Conservation (phyloP, 1,140 invertebrate genomes). For the Cotesia chilonis region DNA sequence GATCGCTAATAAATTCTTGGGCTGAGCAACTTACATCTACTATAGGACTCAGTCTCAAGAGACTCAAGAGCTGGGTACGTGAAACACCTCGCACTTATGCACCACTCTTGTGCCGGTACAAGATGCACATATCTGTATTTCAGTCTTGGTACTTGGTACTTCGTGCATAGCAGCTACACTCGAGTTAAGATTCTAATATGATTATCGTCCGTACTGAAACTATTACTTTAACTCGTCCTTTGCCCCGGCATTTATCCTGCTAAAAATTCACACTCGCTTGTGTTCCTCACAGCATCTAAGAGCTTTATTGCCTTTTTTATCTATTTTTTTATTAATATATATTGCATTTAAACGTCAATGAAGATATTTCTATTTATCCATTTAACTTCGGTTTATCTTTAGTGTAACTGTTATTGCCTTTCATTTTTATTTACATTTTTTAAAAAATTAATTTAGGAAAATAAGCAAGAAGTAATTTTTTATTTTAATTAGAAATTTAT, state of each 20-base stretch:
- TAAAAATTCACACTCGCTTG: too few species aligned
- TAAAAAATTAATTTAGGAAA: too few species aligned
- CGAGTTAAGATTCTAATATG: constrained; percentile 15
- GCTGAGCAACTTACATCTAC: constrained; percentile 7
- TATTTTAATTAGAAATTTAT: too few species aligned
- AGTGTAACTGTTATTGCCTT: too few species aligned
- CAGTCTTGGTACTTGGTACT: too few species aligned
- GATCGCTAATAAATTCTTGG: constrained; percentile 31
- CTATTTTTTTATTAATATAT: constrained; percentile 26
- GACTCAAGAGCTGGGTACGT: too few species aligned
- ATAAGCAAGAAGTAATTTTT: too few species aligned
- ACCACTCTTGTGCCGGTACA: background rate
- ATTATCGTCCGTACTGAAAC: constrained; percentile 18
- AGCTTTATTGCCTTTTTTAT: background rate
- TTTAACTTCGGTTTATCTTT: background rate
- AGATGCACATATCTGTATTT: background rate
- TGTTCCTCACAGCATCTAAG: too few species aligned
- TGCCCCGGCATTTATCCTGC: background rate
- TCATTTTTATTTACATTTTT: too few species aligned
- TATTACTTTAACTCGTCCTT: background rate
- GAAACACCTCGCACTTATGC: constrained; percentile 15
- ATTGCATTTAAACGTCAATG: constrained; percentile 20
- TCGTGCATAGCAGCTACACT: background rate
- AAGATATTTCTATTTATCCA: constrained; percentile 18
- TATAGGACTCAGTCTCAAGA: background rate